Base-by-base conservation (phyloP, 2,797 vertebrate genomes). In the Myoxocephalus aenaeus region DNA sequence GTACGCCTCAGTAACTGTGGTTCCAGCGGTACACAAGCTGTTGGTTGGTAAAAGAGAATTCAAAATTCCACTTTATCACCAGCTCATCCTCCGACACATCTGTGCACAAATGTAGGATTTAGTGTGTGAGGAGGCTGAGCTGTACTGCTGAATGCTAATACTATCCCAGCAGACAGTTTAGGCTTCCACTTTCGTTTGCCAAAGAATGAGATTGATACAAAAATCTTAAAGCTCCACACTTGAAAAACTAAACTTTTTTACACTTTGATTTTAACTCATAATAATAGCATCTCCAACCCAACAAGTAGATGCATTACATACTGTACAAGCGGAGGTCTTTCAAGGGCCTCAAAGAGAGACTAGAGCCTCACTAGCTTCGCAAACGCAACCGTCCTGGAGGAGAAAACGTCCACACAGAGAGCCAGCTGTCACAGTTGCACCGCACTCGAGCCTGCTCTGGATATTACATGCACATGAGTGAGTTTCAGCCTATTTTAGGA, bases 301-400 rank as follows among this genome's bases (percentile, higher is more conserved):
- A 58, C 22, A 25, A 71, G 59, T 59, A 69, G n/a, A 44, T 70
- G 71, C 8, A 25, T 15, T 44, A 38, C 40, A 5, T 53, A 34
- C 51, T 64, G 48, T 70, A 32, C 29, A 59, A n/a, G 20, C 69
- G 12, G 36, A 58, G 27, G 22, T 38, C 46, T 59, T 59, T 65
- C 15, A 58, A 36, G 20, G 42, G 56, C 56, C 62, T 79, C 50
- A 73, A 65, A 44, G 69, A 50, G 25, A 36, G 22, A 67, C 57
- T 18, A 61, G 46, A 73, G 62, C 25, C 59, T 58, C 48, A 8
- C 32, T 32, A 29, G 22, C 22, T 68, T 61, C 56, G 17, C 32
- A 29, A 34, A 75, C 48, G 38, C 54, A 38, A 58, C 46, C 70
- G 42, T 63, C 12, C 3, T 12, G 4, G 22, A 25, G 51, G 22